These are phyloP conservation scores for Sycophaga agraensis DNA, from an alignment of 1,140 invertebrate genomes.

Conservation along the genomic window DNA sequence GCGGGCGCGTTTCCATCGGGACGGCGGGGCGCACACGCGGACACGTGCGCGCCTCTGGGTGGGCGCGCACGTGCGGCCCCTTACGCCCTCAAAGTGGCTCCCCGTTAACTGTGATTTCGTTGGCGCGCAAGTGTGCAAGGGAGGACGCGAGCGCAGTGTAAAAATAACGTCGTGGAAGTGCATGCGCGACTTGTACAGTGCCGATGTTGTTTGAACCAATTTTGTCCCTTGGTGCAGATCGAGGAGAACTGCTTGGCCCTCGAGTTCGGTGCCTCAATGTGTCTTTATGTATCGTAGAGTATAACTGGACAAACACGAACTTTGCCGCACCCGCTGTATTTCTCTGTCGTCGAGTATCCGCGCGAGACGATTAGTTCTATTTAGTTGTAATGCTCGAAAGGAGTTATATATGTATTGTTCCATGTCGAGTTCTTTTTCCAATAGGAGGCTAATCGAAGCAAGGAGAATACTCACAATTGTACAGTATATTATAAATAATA, in stretches of 20 bases:
- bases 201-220: background rate
- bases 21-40: no score
- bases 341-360: no score
- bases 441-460: no score
- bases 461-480: constrained; percentile 15
- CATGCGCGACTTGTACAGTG: background rate
- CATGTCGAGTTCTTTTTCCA: no score
- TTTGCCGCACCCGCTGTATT: no score
- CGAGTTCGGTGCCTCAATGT: constrained; percentile 1
- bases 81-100: constrained; percentile 8
- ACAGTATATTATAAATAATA: constrained; percentile 21
- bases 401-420: no score
- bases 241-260: no score
- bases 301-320: background rate
- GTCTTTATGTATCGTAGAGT: constrained; percentile 12
- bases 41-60: background rate
- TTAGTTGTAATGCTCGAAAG: no score
- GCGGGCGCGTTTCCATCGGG: background rate
- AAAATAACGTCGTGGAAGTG: background rate
- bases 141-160: no score
- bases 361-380: no score
- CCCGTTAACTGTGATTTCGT: constrained; percentile 38
- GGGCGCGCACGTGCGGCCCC: background rate
- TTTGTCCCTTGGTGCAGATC: background rate
- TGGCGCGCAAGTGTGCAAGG: constrained; percentile 20